Base-by-base conservation (phyloP, 2,797 vertebrate genomes). In the Tiaroga cobitis region DNA sequence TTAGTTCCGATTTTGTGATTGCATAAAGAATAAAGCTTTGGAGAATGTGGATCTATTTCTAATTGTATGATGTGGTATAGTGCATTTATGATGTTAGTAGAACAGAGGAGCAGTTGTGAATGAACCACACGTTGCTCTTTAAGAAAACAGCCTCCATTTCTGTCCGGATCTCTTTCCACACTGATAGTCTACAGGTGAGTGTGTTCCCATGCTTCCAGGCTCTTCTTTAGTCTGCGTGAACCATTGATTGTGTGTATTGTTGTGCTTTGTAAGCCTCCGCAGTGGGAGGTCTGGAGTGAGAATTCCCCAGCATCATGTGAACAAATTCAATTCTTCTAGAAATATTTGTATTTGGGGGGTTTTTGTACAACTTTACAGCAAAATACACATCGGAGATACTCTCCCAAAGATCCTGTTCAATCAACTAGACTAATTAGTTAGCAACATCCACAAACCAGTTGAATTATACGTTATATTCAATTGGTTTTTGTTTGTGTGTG, bases 221-320 rank as follows among this genome's bases (percentile, higher is more conserved):
- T 79, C 32, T 80, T 77, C 74, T 39, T 26, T 41, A 41, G 54
- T 78, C 80, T 83, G 70, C 49, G 70, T 86, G 84, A 80, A 77
- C 77, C 37, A 72, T 41, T 80, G 85, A 84, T 83, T 86, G 85
- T 43, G 83, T 78, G 77, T 85, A 76, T 91, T 88, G 78, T 86
- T 77, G 72, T 74, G 59, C 72, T 78, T 70, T 79, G 29, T 84
- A 65, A 84, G 75, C 26, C 8, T 43, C 29, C 49, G 34, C 80
- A 70, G 65, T 70, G 85, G 85, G 81, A 74, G 77, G 43, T 70
- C 61, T 72, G 56, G 49, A 76, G 32, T 86, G 70, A 84, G 72
- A 84, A 80, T 78, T 84, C 46, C 65, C 68, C 59, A 43, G 82
- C 73, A 77, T 39, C 74, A 89, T 77, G 68, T 63, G 51, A 89